These are phyloP conservation scores for Lichenostomus cassidix DNA, from an alignment of 2,113 vertebrate species.

Conservation along the genomic window DNA sequence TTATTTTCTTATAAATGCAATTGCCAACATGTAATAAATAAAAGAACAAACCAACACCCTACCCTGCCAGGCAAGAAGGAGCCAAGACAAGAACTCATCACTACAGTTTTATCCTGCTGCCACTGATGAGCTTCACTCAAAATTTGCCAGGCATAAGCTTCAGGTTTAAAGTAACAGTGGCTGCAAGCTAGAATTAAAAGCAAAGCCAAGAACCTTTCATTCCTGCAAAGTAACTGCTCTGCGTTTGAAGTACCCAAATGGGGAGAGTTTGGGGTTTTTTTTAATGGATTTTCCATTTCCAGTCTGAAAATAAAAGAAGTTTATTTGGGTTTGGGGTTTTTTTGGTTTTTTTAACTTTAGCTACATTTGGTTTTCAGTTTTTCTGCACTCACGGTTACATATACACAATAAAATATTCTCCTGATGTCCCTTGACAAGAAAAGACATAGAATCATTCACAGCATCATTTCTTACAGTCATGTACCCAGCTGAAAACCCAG, in stretches of 20 bases:
- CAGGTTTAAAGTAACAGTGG: slow-evolving; percentile 19
- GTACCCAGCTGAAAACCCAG: not conserved
- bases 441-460: not conserved
- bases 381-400: not conserved
- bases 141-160: slow-evolving; percentile 6
- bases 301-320: not conserved
- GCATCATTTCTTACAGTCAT: not conserved
- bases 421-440: not conserved
- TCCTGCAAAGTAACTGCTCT: not conserved
- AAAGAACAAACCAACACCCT: slow-evolving; percentile 45
- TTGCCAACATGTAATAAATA: slow-evolving; percentile 38
- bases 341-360: not conserved
- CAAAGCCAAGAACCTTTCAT: slow-evolving; percentile 10
- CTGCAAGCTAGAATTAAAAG: not conserved
- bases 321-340: not conserved
- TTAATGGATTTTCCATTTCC: not conserved
- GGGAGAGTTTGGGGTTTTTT: not conserved
- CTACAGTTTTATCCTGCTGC: slow-evolving; percentile 10
- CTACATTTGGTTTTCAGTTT: not conserved
- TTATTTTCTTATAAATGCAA: slow-evolving; percentile 62
- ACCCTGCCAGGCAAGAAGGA: slow-evolving; percentile 36
- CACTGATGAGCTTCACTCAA: not conserved
- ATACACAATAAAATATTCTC: not conserved
- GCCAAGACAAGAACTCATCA: slow-evolving; percentile 23
- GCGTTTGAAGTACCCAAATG: not conserved